Percentiles rank a stretch among this genome's conserved stretches.
Conservation (phyloP, 2,113 vertebrate species). For the Nycticebus coucang region DNA sequence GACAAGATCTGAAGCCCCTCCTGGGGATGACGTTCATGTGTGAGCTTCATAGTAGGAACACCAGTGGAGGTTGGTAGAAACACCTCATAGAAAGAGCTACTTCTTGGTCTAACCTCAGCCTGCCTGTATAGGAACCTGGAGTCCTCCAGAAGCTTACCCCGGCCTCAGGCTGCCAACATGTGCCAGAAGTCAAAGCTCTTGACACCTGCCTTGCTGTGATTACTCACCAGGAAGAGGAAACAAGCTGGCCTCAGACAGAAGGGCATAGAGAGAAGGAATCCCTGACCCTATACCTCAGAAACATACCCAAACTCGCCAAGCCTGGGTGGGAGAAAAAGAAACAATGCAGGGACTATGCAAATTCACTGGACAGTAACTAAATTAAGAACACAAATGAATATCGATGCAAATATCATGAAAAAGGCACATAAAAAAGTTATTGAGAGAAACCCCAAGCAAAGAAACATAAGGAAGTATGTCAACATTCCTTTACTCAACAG, state of each 20-base stretch:
- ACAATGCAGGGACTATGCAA: background rate
- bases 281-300: background rate
- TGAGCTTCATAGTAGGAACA: too few relatives aligned
- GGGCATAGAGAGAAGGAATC: background rate
- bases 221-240: background rate
- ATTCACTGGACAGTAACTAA: background rate
- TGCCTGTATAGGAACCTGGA: background rate
- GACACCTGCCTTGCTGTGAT: background rate
- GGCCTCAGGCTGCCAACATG: background rate
- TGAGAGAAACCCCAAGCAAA: background rate
- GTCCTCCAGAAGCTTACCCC: background rate
- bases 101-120: background rate
- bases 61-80: too few relatives aligned
- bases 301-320: fast-evolving
- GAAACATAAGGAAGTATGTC: background rate
- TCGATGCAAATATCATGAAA: background rate
- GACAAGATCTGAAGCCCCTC: background rate
- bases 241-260: background rate
- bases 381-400: background rate
- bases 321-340: background rate
- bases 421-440: background rate
- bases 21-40: background rate
- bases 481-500: background rate
- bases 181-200: background rate
- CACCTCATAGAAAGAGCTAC: background rate